Evolutionary conservation across 2,113 vertebrate genomes (phyloP).

Genomic region (Apeltes quadracus): DNA sequence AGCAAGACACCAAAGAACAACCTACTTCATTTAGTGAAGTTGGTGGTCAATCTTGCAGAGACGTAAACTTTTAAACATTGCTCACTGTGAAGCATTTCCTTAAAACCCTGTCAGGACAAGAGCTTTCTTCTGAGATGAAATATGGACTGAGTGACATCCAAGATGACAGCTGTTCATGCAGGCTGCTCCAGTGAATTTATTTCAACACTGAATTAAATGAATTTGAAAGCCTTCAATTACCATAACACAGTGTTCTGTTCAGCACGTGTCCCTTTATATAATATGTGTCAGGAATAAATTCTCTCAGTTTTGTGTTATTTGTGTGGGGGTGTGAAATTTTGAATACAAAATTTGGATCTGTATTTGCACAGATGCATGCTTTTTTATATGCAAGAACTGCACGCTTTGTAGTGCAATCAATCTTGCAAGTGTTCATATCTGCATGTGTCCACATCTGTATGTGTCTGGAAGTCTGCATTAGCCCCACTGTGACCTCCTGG

Average conservation of each 20-base stretch:
- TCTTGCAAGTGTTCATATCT: neutral
- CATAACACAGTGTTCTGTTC: slow-evolving; percentile 56
- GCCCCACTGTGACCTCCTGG: slow-evolving; percentile 18
- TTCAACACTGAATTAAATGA: slow-evolving; percentile 67
- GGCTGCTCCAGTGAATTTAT: slow-evolving; percentile 64
- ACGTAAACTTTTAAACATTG: slow-evolving; percentile 10
- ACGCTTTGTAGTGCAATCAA: slow-evolving; percentile 9
- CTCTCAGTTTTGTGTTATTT: slow-evolving; percentile 27
- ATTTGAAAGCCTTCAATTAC: slow-evolving; percentile 62
- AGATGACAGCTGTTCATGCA: slow-evolving; percentile 60
- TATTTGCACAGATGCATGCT: neutral
- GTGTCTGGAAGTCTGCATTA: slow-evolving; percentile 28
- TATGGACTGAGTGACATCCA: slow-evolving; percentile 54
- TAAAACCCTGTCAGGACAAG: slow-evolving; percentile 32
- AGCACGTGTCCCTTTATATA: slow-evolving; percentile 44
- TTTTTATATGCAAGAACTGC: neutral
- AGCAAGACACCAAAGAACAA: neutral
- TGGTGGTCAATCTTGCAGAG: neutral
- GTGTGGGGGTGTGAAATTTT: neutral
- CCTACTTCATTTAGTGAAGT: neutral
- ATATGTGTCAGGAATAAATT: slow-evolving; percentile 48
- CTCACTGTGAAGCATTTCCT: neutral
- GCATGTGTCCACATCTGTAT: slow-evolving; percentile 12
- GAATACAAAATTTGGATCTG: neutral
- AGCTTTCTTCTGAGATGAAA: slow-evolving; percentile 33